Conservation (phyloP, 2,888 invertebrate genomes). For the Crematogaster levior region DNA sequence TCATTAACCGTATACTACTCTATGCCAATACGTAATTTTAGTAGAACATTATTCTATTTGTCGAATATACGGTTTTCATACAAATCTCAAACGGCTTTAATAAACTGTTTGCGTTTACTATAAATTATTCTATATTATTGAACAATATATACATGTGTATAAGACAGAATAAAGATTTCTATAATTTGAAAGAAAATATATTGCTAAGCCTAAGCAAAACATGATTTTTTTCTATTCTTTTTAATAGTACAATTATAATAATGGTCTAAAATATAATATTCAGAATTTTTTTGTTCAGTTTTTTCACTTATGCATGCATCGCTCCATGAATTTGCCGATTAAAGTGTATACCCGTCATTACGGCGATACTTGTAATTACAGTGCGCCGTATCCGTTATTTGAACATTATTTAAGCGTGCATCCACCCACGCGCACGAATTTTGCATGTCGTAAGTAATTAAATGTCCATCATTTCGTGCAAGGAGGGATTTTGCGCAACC, state of each 20-base stretch:
- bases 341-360: constrained; percentile 5
- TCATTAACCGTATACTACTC: neutral
- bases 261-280: neutral
- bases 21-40: constrained; percentile 30
- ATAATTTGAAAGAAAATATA: neutral
- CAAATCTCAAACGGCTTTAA: constrained; percentile 51
- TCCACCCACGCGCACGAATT: neutral
- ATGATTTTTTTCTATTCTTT: neutral
- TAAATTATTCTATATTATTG: constrained; percentile 67
- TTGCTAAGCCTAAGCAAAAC: neutral
- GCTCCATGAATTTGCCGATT: neutral
- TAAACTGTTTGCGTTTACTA: constrained; percentile 44
- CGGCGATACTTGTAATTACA: constrained; percentile 12
- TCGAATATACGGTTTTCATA: constrained; percentile 46
- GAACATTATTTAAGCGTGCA: constrained; percentile 12
- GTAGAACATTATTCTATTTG: constrained; percentile 29
- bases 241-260: neutral
- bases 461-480: constrained; percentile 23
- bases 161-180: neutral
- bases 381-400: constrained; percentile 4
- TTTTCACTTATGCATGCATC: neutral
- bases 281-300: neutral
- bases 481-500: neutral
- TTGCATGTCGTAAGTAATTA: constrained; percentile 32
- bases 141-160: constrained; percentile 17